Percentiles rank a stretch among this genome's conserved stretches.
These are phyloP conservation scores for Drosophila elegans DNA, from an alignment of 1,140 invertebrate species.

Conservation along the genomic window DNA sequence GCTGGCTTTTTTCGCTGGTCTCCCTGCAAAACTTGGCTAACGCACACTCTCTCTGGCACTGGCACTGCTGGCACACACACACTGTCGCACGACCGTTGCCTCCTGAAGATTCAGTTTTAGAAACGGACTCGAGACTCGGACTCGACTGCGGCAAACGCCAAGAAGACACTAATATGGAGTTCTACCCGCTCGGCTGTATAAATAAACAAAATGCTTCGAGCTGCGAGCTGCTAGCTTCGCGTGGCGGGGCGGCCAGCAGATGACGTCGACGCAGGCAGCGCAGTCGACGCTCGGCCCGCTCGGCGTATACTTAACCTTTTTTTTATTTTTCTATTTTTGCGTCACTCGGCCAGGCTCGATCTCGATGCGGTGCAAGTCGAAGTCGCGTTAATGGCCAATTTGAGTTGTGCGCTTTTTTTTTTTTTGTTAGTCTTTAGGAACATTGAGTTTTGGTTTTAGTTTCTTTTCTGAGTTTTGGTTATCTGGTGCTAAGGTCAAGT, in stretches of 20 bases:
- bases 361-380: conserved; percentile 62
- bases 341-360: conserved; percentile 30
- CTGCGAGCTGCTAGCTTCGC: conserved; percentile 53
- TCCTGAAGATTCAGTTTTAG: conserved; percentile 18
- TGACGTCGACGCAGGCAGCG: conserved; percentile 33
- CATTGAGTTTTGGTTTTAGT: conserved; percentile 12
- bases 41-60: conserved; percentile 15
- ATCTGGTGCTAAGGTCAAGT: conserved; percentile 79
- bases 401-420: conserved; percentile 28
- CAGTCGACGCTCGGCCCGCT: conserved; percentile 31
- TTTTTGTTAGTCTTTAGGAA: conserved; percentile 3
- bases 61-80: conserved; percentile 37
- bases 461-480: conserved; percentile 32
- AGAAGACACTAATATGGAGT: conserved; percentile 84
- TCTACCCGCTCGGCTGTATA: conserved; percentile 80
- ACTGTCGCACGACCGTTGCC: conserved; percentile 32
- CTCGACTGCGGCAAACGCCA: conserved; percentile 79
- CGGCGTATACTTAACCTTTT: conserved; percentile 29
- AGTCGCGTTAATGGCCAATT: conserved; percentile 68
- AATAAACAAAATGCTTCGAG: conserved; percentile 74
- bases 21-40: conserved; percentile 37
- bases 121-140: conserved; percentile 46
- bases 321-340: conserved; percentile 27
- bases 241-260: conserved; percentile 41
- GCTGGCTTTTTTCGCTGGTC: not conserved